Evolutionary conservation across 2,797 vertebrate species (phyloP), one percentile per base, ranked within the genome.

Genomic region (Takifugu rubripes): DNA sequence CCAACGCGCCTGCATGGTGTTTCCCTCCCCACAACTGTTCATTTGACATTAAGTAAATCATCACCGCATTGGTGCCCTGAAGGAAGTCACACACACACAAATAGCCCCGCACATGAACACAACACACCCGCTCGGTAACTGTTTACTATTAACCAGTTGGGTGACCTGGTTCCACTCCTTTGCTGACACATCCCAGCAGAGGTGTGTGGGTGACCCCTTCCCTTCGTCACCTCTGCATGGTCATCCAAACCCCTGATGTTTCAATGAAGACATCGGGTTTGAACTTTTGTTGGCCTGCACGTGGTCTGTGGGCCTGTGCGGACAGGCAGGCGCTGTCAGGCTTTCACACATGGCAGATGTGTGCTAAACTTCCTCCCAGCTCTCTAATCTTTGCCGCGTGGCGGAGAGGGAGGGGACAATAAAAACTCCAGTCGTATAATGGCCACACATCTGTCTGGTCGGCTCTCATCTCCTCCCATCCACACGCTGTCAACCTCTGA

Each of bases 21-120:
- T 89, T 90, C 78, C 21, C 76, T 85, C 75, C 72, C 77, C 71
- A 83, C 81, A 79, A 81, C 79, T 87, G 87, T 87, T 87, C 87
- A 86, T 87, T 87, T 90, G 90, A 89, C 87, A 90, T 90, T 90
- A 89, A 90, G 81, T 82, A 87, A 90, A 90, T 90, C 81, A 88
- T 88, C 88, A 88, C 77, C 83, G 79, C 75, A 78, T 70, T 61
- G 55, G 58, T 74, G 66, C 74, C 88, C 79, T 54, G 17, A 3
- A 68, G 81, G 61, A 65, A 61, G 58, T 51, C 56, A 61, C 63
- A 68, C 56, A 58, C 61, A 46, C 44, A 33, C 52, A 50, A 26
- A 50, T 56, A 67, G 49, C 56, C 65, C 27, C 61, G 64, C 56
- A 59, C 52, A 29, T 26, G 52, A 56, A 51, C 27, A 63, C 51